Evolutionary conservation across 2,888 invertebrate genomes (phyloP).

Genomic region (Mactromeris polynyma): DNA sequence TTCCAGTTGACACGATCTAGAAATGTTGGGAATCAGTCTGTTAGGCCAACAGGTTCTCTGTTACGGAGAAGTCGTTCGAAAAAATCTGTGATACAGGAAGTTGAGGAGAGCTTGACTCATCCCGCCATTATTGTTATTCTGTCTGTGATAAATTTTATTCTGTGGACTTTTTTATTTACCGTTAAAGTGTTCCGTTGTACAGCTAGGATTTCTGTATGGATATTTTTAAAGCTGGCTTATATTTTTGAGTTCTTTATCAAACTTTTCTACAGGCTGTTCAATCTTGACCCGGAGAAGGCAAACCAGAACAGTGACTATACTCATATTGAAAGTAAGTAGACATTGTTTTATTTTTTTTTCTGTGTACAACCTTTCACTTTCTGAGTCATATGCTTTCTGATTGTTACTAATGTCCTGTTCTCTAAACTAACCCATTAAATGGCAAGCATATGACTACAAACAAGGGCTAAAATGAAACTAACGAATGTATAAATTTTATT

Average conservation of each 20-base stretch:
- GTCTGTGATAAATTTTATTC: conserved; percentile 71
- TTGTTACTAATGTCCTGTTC: too few relatives aligned
- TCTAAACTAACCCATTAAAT: too few relatives aligned
- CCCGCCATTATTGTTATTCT: conserved; percentile 66
- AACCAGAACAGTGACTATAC: conserved; percentile 83
- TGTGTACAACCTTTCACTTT: too few relatives aligned
- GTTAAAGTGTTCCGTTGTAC: conserved; percentile 63
- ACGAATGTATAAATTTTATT: too few relatives aligned
- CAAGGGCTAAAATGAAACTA: too few relatives aligned
- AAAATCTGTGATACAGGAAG: conserved; percentile 70
- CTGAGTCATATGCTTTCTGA: too few relatives aligned
- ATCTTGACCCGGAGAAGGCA: conserved; percentile 81
- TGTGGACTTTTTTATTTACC: conserved; percentile 67
- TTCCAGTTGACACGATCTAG: conserved; percentile 59
- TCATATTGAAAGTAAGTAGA: conserved; percentile 84
- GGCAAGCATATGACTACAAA: too few relatives aligned
- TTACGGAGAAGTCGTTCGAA: conserved; percentile 58
- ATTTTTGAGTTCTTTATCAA: conserved; percentile 72
- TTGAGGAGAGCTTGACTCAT: conserved; percentile 60
- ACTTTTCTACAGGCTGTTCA: conserved; percentile 80
- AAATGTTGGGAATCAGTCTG: conserved; percentile 45
- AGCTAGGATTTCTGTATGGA: conserved; percentile 66
- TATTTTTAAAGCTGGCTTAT: conserved; percentile 68
- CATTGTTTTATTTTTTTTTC: background rate
- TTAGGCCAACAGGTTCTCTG: conserved; percentile 48